Conservation (phyloP, 2,888 invertebrate genomes). For the Dicyrtoma fusca region DNA sequence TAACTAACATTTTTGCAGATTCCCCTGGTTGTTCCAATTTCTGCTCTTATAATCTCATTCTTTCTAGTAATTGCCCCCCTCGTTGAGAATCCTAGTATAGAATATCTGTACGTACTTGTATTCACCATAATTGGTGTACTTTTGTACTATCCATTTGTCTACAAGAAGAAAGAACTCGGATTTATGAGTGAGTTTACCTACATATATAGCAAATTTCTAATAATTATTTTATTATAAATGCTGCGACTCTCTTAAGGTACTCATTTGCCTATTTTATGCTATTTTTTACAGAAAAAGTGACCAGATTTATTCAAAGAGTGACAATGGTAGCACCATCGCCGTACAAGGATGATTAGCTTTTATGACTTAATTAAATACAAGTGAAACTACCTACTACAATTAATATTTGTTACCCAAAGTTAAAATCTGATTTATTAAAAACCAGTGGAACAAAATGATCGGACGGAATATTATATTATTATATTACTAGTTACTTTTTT, state of each 20-base stretch:
- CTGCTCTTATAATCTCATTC: constrained; percentile 29
- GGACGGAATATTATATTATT: no score
- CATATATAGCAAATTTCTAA: not conserved
- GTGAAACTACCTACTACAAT: no score
- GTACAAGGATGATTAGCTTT: constrained; percentile 37
- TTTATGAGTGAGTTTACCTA: constrained; percentile 36
- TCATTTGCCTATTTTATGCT: no score
- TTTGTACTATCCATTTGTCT: constrained; percentile 41
- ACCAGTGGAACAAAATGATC: no score
- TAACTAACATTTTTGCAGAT: no score
- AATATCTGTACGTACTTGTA: constrained; percentile 29
- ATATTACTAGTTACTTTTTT: no score
- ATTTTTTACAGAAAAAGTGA: constrained; percentile 29
- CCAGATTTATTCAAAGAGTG: constrained; percentile 26
- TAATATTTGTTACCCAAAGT: no score
- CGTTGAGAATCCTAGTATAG: constrained; percentile 29
- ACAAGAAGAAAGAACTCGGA: constrained; percentile 15
- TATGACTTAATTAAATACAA: not conserved
- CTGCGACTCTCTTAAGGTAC: no score
- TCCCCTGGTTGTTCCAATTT: constrained; percentile 31
- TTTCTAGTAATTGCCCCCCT: constrained; percentile 40
- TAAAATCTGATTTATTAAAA: no score
- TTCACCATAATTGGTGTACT: constrained; percentile 32
- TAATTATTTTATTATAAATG: not conserved
- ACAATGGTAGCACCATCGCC: constrained; percentile 41